Conservation (phyloP, 2,888 invertebrate genomes). For the Nomada ferruginata region DNA sequence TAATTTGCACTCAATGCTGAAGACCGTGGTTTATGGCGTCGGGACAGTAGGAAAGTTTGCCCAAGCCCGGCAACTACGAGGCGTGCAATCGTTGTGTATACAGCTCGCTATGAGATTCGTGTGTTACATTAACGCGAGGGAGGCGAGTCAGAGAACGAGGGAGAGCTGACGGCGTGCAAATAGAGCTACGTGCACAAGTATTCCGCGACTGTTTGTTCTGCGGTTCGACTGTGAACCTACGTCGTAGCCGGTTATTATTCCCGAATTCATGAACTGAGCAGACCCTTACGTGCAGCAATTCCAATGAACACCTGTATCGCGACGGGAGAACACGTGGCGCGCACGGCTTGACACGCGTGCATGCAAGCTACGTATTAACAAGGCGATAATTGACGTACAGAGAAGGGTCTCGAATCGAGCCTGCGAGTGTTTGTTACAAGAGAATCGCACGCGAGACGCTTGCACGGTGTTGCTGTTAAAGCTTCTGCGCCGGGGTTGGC, state of each 20-base stretch:
- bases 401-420: conserved; percentile 52
- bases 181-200: conserved; percentile 40
- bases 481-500: not conserved
- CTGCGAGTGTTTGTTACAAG: conserved; percentile 58
- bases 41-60: conserved; percentile 51
- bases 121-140: conserved; percentile 52
- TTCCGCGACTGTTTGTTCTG: conserved; percentile 71
- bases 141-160: conserved; percentile 24
- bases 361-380: conserved; percentile 47
- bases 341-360: conserved; percentile 37
- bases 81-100: conserved; percentile 30
- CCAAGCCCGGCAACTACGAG: conserved; percentile 28
- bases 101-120: conserved; percentile 36
- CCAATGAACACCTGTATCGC: conserved; percentile 56
- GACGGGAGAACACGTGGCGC: conserved; percentile 56
- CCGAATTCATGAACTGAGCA: conserved; percentile 60
- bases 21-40: conserved; percentile 29
- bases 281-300: conserved; percentile 5
- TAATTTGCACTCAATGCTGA: conserved; percentile 51
- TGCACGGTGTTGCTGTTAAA: not conserved
- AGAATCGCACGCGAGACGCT: conserved; percentile 12
- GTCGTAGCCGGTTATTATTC: conserved; percentile 71
- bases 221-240: conserved; percentile 67
- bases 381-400: conserved; percentile 65
- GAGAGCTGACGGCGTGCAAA: conserved; percentile 56